Evolutionary conservation across 1,140 invertebrate species (phyloP).

Genomic region (Musca vetustissima): DNA sequence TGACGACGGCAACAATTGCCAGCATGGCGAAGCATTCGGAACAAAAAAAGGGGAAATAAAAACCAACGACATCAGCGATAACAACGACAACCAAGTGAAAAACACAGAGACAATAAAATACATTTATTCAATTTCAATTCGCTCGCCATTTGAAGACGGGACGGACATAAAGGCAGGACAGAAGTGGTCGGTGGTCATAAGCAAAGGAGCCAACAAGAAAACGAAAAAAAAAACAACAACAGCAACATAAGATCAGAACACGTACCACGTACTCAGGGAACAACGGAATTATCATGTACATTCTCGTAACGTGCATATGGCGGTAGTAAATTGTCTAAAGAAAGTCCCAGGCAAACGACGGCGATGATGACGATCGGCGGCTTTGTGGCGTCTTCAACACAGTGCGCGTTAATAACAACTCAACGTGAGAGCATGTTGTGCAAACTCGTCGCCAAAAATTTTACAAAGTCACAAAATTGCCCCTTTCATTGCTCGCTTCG

Average conservation of each 20-base stretch:
- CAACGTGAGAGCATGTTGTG: conserved; percentile 21
- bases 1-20: too few species aligned
- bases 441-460: conserved; percentile 18
- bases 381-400: conserved; percentile 21
- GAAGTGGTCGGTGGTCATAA: not conserved
- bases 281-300: conserved; percentile 19
- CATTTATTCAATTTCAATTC: conserved; percentile 16
- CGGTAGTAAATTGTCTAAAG: too few species aligned
- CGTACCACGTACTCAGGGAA: not conserved
- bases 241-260: not conserved
- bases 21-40: too few species aligned
- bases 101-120: conserved; percentile 17
- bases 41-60: not conserved
- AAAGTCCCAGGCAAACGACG: too few species aligned
- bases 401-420: conserved; percentile 22
- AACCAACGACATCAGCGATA: not conserved
- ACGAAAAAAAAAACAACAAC: not conserved
- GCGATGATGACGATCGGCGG: not conserved
- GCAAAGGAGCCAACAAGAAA: not conserved
- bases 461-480: conserved; percentile 10
- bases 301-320: too few species aligned
- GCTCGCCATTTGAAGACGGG: not conserved
- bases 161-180: not conserved
- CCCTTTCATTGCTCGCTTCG: too few species aligned
- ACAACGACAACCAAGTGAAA: not conserved